Conservation (phyloP, 2,888 invertebrate species). For the Macrosoma leucophasiata region DNA sequence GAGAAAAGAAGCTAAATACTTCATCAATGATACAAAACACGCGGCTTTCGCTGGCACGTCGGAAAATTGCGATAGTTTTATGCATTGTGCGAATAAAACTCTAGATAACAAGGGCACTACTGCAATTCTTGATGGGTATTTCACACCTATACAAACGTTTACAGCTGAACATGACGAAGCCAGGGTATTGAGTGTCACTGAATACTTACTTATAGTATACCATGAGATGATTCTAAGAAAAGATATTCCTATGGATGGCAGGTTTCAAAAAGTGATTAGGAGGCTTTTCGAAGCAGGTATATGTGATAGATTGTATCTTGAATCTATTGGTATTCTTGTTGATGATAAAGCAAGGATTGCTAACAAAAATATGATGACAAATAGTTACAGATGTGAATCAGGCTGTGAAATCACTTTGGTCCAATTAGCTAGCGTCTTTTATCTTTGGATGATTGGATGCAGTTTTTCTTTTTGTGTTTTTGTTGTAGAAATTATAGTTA, state of each 20-base stretch:
- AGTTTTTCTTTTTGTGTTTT: conserved; percentile 38
- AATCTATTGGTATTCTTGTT: conserved; percentile 44
- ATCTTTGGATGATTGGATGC: conserved; percentile 46
- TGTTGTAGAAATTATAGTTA: conserved; percentile 32
- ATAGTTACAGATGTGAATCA: conserved; percentile 46
- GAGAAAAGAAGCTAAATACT: conserved; percentile 35
- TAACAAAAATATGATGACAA: conserved; percentile 37
- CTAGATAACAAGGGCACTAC: conserved; percentile 42
- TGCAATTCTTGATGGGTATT: conserved; percentile 35
- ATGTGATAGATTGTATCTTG: conserved; percentile 38
- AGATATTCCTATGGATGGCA: conserved; percentile 31
- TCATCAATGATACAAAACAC: conserved; percentile 40
- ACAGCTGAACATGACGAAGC: conserved; percentile 50
- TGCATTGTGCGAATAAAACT: conserved; percentile 35
- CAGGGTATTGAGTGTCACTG: conserved; percentile 35
- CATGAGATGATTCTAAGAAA: conserved; percentile 53
- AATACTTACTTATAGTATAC: conserved; percentile 44
- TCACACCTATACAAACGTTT: conserved; percentile 38
- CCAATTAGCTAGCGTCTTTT: conserved; percentile 45
- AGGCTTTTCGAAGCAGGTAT: conserved; percentile 57
- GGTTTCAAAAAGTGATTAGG: conserved; percentile 32
- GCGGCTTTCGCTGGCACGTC: conserved; percentile 37
- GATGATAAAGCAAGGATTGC: conserved; percentile 38
- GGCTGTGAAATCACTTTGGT: conserved; percentile 48
- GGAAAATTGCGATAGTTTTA: conserved; percentile 35